Conservation (phyloP, 2,113 vertebrate species). For the Phrynosoma platyrhinos region DNA sequence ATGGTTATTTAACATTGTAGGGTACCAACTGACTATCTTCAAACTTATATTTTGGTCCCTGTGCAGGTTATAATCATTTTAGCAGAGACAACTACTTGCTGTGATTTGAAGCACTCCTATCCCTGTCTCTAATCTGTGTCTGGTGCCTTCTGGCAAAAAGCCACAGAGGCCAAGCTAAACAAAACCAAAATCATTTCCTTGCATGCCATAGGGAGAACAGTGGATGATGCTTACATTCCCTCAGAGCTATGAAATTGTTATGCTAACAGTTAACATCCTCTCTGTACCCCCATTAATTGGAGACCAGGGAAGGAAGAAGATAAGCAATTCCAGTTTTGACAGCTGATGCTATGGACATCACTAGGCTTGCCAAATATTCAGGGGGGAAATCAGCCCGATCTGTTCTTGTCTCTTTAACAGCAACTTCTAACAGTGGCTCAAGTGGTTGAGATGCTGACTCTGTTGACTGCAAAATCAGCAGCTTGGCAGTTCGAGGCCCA, state of each 20-base stretch:
- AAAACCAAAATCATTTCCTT: conserved; percentile 63
- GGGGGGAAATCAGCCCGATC: too few relatives aligned
- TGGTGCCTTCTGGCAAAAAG: conserved; percentile 72
- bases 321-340: conserved; percentile 45
- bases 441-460: too few relatives aligned
- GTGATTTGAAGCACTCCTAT: conserved; percentile 26
- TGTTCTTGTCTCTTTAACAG: background rate
- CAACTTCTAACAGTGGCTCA: background rate
- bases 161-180: conserved; percentile 67
- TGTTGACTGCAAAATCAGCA: too few relatives aligned
- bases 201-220: conserved; percentile 48
- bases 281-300: background rate
- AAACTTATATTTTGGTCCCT: conserved; percentile 20
- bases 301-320: conserved; percentile 44
- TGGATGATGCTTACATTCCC: conserved; percentile 67
- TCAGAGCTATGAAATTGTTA: conserved; percentile 60
- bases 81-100: conserved; percentile 26
- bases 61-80: background rate
- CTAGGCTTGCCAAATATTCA: background rate
- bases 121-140: conserved; percentile 53
- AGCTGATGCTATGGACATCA: conserved; percentile 27
- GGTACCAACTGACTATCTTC: background rate
- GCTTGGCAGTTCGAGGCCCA: too few relatives aligned
- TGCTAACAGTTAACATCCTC: conserved; percentile 54
- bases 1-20: background rate